phyloP scores from a whole-genome alignment of 2,797 vertebrate genomes.

The Malacoraja senta region DNA sequence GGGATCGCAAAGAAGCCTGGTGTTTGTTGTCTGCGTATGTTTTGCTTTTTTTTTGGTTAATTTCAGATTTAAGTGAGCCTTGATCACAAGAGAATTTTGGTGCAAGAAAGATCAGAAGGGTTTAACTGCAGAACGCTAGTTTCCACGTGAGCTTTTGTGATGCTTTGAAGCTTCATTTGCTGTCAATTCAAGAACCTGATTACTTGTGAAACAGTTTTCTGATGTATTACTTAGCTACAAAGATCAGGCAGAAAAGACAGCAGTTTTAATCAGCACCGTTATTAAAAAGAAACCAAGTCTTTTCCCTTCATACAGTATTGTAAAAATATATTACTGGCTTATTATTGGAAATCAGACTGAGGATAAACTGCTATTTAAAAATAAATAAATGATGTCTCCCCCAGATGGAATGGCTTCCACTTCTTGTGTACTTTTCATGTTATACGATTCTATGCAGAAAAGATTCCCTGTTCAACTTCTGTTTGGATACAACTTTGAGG shows the following conservation, averaged over 20 bases:
- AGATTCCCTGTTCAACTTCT: neutral
- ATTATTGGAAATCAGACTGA: neutral
- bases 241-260: neutral
- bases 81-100: slow-evolving; percentile 38
- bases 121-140: slow-evolving; percentile 51
- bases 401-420: neutral
- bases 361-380: neutral
- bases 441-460: neutral
- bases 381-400: neutral
- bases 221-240: slow-evolving; percentile 34
- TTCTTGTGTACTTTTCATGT: neutral
- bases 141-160: slow-evolving; percentile 43
- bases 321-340: neutral
- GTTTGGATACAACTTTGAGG: neutral
- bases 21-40: slow-evolving; percentile 52
- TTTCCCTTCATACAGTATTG: neutral
- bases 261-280: neutral
- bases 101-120: slow-evolving; percentile 48
- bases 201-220: slow-evolving; percentile 27
- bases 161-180: slow-evolving; percentile 40
- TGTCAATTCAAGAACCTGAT: slow-evolving; percentile 29
- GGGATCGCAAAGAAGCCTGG: slow-evolving; percentile 56
- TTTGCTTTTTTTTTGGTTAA: slow-evolving; percentile 54
- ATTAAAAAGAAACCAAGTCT: neutral
- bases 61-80: slow-evolving; percentile 43